Base-by-base conservation (phyloP, 2,888 invertebrate species). In the Synanthedon vespiformis region DNA sequence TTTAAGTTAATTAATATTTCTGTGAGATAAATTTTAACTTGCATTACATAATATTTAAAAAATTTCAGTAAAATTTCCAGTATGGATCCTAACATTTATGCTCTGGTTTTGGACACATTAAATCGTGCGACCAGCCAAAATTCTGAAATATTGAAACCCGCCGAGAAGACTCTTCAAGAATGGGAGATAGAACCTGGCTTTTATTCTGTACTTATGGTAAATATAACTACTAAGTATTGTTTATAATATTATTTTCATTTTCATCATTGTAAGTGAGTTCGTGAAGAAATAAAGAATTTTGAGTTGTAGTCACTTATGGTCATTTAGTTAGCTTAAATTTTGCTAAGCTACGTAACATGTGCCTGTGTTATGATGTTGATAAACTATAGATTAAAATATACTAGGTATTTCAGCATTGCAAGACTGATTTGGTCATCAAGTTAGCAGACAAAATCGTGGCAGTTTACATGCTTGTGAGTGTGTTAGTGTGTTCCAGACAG, bases 181-280 rank as follows among this genome's bases (percentile, higher is more conserved):
- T 97, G 97, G 96, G 97, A 97, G 84, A 92, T 90, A 27, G 93
- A 95, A 73, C 92, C 94, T 40, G 97, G 97, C 40, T 98, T 96
- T 81, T 96, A 97, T 77, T 92, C 93, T 54, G 91, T 94, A 18
- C 82, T 98, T 58, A 88, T 94, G 80, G 95, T 95, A 82, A 89
- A 89, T 80, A 16, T 48, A 48, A 48, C 14, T 2, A 27, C 4
- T 44, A 44, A 22, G 5, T 44, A 48, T 48, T 48, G 22, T 18
- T 48, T 48, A 22, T 22, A 8, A 34, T 44, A 22, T 44, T 44
- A 44, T 44, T 44, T n/a, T 8, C 1, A 48, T 48, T 52, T 48
- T 40, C 40, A 53, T 48, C 40, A 44, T 48, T 49, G 49, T 50
- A 53, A 49, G 14, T 40, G 34, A 8, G 6, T 2, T 8, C 8